Percentiles rank a stretch among this genome's conserved stretches.
These are phyloP conservation scores for Ochropacha duplaris DNA, from an alignment of 2,888 invertebrate species.

Conservation along the genomic window DNA sequence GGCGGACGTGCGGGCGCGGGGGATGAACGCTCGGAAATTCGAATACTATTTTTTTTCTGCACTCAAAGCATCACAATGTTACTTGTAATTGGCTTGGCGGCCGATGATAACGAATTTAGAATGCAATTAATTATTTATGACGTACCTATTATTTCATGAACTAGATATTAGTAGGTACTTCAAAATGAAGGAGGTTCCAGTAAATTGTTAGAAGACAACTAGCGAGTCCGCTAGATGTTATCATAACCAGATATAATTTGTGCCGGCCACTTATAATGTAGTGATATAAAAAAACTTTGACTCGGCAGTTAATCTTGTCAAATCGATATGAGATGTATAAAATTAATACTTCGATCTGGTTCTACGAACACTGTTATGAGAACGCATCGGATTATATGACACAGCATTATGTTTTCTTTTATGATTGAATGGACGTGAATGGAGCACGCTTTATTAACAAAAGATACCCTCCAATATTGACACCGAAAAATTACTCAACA, in stretches of 20 bases:
- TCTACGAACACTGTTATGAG: conserved; percentile 57
- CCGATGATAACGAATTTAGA: conserved; percentile 66
- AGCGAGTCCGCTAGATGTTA: conserved; percentile 37
- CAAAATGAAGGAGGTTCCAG: conserved; percentile 34
- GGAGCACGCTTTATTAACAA: conserved; percentile 52
- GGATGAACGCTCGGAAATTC: conserved; percentile 81
- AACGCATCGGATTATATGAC: conserved; percentile 56
- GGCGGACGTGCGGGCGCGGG: conserved; percentile 81
- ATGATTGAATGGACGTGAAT: conserved; percentile 61
- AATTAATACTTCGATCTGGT: conserved; percentile 52
- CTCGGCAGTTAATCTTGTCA: conserved; percentile 52
- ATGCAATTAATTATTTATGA: conserved; percentile 62
- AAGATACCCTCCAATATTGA: conserved; percentile 58
- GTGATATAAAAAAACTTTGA: conserved; percentile 36
- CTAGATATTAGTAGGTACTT: conserved; percentile 41
- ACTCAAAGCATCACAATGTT: conserved; percentile 72
- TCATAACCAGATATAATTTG: conserved; percentile 34
- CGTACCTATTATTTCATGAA: conserved; percentile 36
- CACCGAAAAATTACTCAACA: conserved; percentile 67
- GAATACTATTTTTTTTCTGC: conserved; percentile 80
- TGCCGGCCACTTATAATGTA: conserved; percentile 36
- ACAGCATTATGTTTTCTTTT: conserved; percentile 54
- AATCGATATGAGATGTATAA: conserved; percentile 55
- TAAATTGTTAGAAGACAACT: conserved; percentile 48
- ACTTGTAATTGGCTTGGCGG: conserved; percentile 80